Evolutionary conservation across 2,888 invertebrate genomes (phyloP).

Genomic region (Caenorhabditis panamensis): DNA sequence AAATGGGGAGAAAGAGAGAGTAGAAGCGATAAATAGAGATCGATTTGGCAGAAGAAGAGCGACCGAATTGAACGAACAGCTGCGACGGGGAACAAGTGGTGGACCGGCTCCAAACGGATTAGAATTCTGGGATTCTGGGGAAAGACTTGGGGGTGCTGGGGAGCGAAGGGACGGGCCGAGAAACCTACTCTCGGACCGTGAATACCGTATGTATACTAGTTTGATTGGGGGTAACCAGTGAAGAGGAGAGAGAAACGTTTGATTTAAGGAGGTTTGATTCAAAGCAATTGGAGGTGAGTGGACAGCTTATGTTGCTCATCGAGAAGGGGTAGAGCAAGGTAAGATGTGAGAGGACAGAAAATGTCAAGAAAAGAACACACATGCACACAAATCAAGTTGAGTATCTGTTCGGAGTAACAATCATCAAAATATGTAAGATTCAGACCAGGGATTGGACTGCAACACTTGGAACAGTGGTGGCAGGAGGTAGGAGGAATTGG

Average conservation of each 20-base stretch:
- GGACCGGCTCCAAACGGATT: constrained; percentile 16
- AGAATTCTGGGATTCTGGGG: constrained; percentile 4
- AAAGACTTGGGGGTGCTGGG: constrained; percentile 9
- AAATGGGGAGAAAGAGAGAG: constrained; percentile 9
- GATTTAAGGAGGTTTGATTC: no score
- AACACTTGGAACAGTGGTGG: constrained; percentile 7
- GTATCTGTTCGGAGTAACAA: constrained; percentile 4
- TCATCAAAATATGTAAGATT: no score
- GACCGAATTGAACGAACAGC: neutral
- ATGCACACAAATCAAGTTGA: constrained; percentile 1
- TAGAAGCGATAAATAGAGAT: constrained; percentile 49
- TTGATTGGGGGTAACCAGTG: constrained; percentile 4
- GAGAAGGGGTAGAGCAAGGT: no score
- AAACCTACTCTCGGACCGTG: constrained; percentile 17
- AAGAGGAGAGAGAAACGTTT: neutral
- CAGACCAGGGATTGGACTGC: constrained; percentile 34
- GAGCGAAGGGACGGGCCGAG: constrained; percentile 11
- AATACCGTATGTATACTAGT: constrained; percentile 15
- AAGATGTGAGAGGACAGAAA: neutral
- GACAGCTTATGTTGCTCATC: no score
- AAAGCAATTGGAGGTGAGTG: no score
- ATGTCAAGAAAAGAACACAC: constrained; percentile 7
- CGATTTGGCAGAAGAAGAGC: constrained; percentile 25
- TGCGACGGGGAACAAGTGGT: constrained; percentile 5
- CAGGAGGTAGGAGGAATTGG: constrained; percentile 23